Evolutionary conservation across 2,888 invertebrate species (phyloP).

Genomic region (Mechanitis mazaeus): DNA sequence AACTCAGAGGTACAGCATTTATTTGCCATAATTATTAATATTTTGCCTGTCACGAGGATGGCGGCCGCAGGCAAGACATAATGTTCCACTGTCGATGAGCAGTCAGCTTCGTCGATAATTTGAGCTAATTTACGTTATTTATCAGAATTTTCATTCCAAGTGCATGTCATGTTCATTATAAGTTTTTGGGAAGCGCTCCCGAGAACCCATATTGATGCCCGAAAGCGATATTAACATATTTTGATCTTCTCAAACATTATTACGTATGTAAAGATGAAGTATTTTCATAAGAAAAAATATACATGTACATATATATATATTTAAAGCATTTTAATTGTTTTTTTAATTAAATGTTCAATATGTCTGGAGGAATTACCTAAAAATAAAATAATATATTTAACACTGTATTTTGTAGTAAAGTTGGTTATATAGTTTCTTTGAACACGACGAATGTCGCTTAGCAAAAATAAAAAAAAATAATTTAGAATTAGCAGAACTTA

Average conservation of each 20-base stretch:
- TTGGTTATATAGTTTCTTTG: no score
- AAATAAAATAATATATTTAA: no score
- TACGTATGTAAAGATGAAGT: constrained; percentile 8
- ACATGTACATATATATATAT: no score
- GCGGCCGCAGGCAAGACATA: constrained; percentile 47
- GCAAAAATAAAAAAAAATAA: no score
- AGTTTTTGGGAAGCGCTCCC: constrained; percentile 51
- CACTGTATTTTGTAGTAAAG: no score
- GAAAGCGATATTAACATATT: constrained; percentile 36
- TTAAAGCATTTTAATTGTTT: no score
- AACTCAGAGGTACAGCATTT: constrained; percentile 47
- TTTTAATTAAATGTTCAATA: no score
- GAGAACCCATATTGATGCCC: constrained; percentile 47
- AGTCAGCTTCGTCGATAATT: constrained; percentile 66
- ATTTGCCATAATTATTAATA: constrained; percentile 61
- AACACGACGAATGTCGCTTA: no score
- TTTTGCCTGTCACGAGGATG: constrained; percentile 64
- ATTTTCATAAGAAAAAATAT: background rate
- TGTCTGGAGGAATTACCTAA: no score
- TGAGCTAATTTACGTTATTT: constrained; percentile 71
- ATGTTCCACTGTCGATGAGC: constrained; percentile 54
- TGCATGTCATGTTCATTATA: constrained; percentile 64
- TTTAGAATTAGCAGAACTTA: background rate
- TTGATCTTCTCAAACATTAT: constrained; percentile 13
- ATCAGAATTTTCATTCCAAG: constrained; percentile 61